Percentiles rank a stretch among this genome's conserved stretches.
Conservation (phyloP, 2,113 vertebrate species). For the Solea senegalensis region DNA sequence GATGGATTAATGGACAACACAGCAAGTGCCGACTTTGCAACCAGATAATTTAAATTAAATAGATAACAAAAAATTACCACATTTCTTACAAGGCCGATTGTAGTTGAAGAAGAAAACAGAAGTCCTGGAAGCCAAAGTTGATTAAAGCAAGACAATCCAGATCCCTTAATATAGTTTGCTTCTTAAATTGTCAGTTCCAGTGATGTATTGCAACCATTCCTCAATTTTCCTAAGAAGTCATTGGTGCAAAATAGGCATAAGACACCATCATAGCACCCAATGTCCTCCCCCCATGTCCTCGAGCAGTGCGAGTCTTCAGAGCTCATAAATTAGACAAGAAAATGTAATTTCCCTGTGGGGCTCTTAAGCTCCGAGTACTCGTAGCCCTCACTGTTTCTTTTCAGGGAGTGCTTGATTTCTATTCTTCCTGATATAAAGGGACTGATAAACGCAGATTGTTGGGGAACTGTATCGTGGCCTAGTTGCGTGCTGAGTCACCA, state of each 20-base stretch:
- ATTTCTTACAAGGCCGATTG: too few relatives aligned
- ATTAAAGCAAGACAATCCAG: too few relatives aligned
- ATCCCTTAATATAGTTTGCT: constrained; percentile 4
- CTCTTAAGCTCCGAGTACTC: constrained; percentile 57
- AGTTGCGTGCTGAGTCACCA: constrained; percentile 73
- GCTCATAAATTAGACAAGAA: constrained; percentile 75
- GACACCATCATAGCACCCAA: constrained; percentile 19
- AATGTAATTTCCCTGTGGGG: constrained; percentile 76
- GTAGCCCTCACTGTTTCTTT: constrained; percentile 59
- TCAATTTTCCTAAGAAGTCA: constrained; percentile 47
- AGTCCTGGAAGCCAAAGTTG: too few relatives aligned
- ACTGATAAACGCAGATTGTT: constrained; percentile 57
- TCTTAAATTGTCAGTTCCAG: constrained; percentile 38
- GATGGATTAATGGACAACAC: too few relatives aligned
- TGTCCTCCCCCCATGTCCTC: constrained; percentile 48
- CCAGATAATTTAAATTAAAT: too few relatives aligned
- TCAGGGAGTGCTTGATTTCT: constrained; percentile 64
- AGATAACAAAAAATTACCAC: too few relatives aligned
- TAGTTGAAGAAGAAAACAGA: too few relatives aligned
- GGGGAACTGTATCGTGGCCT: constrained; percentile 59
- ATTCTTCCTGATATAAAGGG: constrained; percentile 73
- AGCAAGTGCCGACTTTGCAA: too few relatives aligned
- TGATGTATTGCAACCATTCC: constrained; percentile 58
- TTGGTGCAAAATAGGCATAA: constrained; percentile 45
- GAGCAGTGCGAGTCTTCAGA: constrained; percentile 53